Evolutionary conservation across 2,888 invertebrate genomes (phyloP).

Genomic region (Dinocampus coccinellae): DNA sequence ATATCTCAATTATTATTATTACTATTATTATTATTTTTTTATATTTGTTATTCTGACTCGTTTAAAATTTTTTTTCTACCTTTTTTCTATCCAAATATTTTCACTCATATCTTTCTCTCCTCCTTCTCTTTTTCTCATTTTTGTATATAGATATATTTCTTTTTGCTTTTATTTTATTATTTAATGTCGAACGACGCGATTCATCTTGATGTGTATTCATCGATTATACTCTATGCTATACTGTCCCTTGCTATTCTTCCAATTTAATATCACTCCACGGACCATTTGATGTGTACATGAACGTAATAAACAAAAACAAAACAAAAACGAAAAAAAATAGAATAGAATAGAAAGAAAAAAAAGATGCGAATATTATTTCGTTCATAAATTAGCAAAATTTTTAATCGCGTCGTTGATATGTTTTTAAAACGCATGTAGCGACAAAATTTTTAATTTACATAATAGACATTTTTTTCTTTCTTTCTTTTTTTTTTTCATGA

Average conservation of each 20-base stretch:
- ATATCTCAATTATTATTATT: no score
- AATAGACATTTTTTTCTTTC: neutral
- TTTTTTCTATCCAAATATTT: neutral
- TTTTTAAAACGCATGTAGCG: conserved; percentile 32
- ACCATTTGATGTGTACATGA: neutral
- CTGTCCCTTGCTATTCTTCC: neutral
- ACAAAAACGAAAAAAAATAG: neutral
- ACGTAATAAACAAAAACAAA: neutral
- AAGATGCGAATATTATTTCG: no score
- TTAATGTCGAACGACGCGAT: conserved; percentile 29
- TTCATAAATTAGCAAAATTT: neutral
- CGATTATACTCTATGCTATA: neutral
- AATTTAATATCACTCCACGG: neutral
- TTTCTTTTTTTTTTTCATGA: conserved; percentile 6
- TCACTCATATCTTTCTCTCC: neutral
- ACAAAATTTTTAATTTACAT: conserved; percentile 4
- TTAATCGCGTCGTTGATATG: conserved; percentile 46
- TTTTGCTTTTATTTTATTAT: conserved; percentile 10
- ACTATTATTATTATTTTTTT: no score
- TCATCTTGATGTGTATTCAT: conserved; percentile 1
- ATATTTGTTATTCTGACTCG: no score
- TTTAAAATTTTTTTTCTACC: conserved; percentile 25
- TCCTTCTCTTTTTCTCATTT: conserved; percentile 16
- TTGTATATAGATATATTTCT: conserved; percentile 22
- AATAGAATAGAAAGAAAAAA: no score